Evolutionary conservation across 30 jellyfish, hydroid and myxozoan genomes (phyloP), one percentile per base, ranked within the genome.

Genomic region (Hydractinia symbiolongicarpus): DNA sequence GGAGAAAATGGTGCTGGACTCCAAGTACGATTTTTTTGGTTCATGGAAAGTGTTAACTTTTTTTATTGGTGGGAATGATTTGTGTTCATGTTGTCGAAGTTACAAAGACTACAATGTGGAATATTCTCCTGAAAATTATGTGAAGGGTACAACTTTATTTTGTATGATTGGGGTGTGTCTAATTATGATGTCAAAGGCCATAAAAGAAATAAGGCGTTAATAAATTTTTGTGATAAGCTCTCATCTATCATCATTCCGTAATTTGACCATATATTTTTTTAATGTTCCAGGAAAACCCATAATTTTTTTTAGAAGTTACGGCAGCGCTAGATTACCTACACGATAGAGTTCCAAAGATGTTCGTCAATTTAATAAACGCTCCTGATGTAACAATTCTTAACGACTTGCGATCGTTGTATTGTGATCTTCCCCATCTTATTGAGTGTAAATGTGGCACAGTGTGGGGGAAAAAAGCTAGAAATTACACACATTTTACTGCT

Each of bases 41-140:
- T 85, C 82, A 64, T 89, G 96, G 96, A 89, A 89, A 74, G 82
- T 89, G 79, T 50, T 89, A 73, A 89, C 96, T 11, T 19, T 89
- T 4, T 89, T 86, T 87, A 84, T 89, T 16, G 96, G 96, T 11
- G 95, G 94, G 11, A 89, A 89, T 55, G 96, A 89, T 67, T 83
- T 89, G 21, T 89, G 96, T 73, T 86, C 86, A 19, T 60, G 30
- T 62, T 88, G 96, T 71, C 44, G 80, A 19, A 5, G 56, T 15
- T 71, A 50, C 17, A 49, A 53, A 14, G 61, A 71, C 51, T 71
- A 71, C n/a, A 5, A 71, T 15, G 44, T 19, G 44, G 8, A n/a
- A 15, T 71, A 71, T 20, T 71, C 80, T 20, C 80, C 80, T 7
- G 9, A 30, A 53, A 71, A 71, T 53, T 71, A 19, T 50, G 51